A percentile compares a stretch with the other conserved stretches of the same genome.
Conservation (phyloP, 2,888 invertebrate genomes). For the Oligia strigilis region DNA sequence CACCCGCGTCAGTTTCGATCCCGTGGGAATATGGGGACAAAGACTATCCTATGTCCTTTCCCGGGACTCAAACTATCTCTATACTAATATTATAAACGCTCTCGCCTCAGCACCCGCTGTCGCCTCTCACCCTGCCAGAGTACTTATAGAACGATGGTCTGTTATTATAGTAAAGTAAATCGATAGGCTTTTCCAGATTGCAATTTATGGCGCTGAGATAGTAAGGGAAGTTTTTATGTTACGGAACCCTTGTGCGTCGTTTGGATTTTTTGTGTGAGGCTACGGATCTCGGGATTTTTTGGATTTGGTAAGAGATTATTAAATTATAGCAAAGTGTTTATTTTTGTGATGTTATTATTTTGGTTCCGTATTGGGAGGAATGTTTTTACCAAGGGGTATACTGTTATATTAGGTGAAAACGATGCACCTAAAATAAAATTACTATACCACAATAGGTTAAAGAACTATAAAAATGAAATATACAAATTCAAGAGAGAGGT, state of each 20-base stretch:
- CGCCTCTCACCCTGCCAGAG: neutral
- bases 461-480: no score
- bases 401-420: no score
- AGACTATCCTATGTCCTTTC: no score
- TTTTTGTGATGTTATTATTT: constrained; percentile 19
- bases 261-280: constrained; percentile 45
- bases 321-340: constrained; percentile 24
- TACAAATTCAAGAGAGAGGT: no score
- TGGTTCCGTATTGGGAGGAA: no score
- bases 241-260: constrained; percentile 61
- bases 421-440: no score
- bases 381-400: no score
- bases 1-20: no score
- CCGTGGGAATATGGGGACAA: no score
- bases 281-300: constrained; percentile 26
- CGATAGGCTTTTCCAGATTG: constrained; percentile 71
- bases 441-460: no score
- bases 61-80: no score
- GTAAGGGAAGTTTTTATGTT: constrained; percentile 67
- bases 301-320: constrained; percentile 26
- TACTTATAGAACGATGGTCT: constrained; percentile 41
- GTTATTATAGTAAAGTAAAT: constrained; percentile 72
- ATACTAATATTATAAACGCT: constrained; percentile 3
- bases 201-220: constrained; percentile 73
- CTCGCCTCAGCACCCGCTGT: neutral